These are phyloP conservation scores for Oryzias melastigma DNA, from an alignment of 2,113 vertebrate species.

Conservation along the genomic window DNA sequence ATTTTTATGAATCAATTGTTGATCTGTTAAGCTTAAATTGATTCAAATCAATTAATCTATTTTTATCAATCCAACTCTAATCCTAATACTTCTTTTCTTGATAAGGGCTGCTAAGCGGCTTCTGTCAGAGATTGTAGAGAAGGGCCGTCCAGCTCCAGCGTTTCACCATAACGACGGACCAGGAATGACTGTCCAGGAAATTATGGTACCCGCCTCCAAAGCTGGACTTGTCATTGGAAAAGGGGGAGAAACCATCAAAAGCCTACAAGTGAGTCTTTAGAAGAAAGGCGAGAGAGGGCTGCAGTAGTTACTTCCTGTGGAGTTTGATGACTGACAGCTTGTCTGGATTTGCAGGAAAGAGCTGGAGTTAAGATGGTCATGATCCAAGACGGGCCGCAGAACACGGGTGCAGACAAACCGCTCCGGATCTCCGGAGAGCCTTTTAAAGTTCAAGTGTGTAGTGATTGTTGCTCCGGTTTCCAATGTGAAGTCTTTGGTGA, in stretches of 20 bases:
- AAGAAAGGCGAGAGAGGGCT: background rate
- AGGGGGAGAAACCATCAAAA: constrained; percentile 97
- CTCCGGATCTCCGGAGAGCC: constrained; percentile 97
- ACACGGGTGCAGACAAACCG: constrained; percentile 97
- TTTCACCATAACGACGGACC: constrained; percentile 94
- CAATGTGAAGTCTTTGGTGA: too few species aligned
- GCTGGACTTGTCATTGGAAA: constrained; percentile 98
- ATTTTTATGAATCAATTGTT: too few species aligned
- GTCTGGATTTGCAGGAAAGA: constrained; percentile 80
- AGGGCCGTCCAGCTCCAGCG: constrained; percentile 92
- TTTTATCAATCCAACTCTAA: too few species aligned
- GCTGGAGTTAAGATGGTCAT: constrained; percentile 99
- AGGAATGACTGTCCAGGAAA: constrained; percentile 96
- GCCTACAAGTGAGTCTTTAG: constrained; percentile 84
- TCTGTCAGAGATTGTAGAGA: constrained; percentile 94
- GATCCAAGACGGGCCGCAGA: constrained; percentile 98
- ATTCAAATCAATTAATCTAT: too few species aligned
- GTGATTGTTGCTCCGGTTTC: background rate
- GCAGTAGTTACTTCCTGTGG: background rate
- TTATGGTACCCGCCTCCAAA: constrained; percentile 96
- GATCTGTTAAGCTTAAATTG: too few species aligned
- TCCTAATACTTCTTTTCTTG: background rate
- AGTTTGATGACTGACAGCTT: background rate
- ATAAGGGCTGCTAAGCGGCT: constrained; percentile 89
- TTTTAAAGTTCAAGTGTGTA: constrained; percentile 93